Conservation (phyloP, 2,888 invertebrate genomes). For the Tetranychus piercei region DNA sequence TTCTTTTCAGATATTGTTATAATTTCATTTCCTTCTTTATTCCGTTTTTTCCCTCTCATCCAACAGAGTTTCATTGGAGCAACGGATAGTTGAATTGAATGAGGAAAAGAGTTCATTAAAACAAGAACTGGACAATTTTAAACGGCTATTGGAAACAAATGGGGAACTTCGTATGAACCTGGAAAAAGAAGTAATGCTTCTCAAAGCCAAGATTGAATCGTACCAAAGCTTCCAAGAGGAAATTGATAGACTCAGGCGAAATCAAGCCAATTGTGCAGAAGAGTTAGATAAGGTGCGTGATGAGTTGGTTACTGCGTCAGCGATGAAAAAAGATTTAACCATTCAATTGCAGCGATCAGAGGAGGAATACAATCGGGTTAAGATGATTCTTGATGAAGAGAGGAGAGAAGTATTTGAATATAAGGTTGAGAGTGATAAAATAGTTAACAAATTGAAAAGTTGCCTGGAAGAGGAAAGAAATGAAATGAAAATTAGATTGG, state of each 20-base stretch:
- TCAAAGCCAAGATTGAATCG: constrained; percentile 18
- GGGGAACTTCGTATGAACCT: constrained; percentile 7
- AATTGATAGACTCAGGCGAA: constrained; percentile 17
- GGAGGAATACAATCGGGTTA: constrained; percentile 16
- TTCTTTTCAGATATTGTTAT: not conserved
- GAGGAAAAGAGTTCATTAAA: constrained; percentile 15
- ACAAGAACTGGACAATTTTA: constrained; percentile 16
- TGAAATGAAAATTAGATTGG: constrained; percentile 14
- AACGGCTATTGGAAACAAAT: constrained; percentile 12
- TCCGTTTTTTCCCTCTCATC: not conserved
- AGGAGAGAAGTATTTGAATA: constrained; percentile 13
- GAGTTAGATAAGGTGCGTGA: constrained; percentile 13
- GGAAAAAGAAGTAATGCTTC: constrained; percentile 19
- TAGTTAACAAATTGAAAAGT: constrained; percentile 7
- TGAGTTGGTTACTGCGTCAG: constrained; percentile 10
- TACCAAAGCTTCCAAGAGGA: constrained; percentile 15
- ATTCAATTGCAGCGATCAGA: constrained; percentile 8
- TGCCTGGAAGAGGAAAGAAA: constrained; percentile 19
- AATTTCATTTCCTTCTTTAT: not conserved
- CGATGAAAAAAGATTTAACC: constrained; percentile 17
- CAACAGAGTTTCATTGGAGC: constrained; percentile 15
- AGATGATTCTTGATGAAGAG: constrained; percentile 17
- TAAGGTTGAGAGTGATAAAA: constrained; percentile 15
- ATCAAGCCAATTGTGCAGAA: constrained; percentile 16
- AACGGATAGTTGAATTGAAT: constrained; percentile 7